These are phyloP conservation scores for Brachionus sp. DNA, from an alignment of 1,140 invertebrate species.

Conservation along the genomic window DNA sequence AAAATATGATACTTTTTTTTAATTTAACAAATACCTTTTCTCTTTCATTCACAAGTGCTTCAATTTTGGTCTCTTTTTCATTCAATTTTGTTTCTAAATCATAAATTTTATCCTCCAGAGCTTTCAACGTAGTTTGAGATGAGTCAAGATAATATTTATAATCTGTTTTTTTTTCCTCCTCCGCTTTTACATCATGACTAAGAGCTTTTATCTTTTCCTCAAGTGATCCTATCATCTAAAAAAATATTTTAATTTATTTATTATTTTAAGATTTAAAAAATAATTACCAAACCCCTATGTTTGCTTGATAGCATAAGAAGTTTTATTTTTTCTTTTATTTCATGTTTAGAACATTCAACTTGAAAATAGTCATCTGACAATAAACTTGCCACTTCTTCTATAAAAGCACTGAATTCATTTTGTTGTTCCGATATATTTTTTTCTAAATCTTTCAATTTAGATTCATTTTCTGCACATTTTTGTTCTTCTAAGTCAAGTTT, in stretches of 20 bases:
- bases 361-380: constrained; percentile 50
- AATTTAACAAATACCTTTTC: background rate
- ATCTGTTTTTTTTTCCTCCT: background rate
- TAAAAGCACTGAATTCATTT: constrained; percentile 51
- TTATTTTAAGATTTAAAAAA: background rate
- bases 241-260: constrained; percentile 16
- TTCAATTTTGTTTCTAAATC: background rate
- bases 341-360: constrained; percentile 51
- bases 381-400: constrained; percentile 52
- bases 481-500: constrained; percentile 53
- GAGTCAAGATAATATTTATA: background rate
- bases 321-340: constrained; percentile 51
- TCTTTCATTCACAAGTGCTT: background rate
- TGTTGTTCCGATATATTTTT: constrained; percentile 47
- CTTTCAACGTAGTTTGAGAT: background rate
- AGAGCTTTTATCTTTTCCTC: background rate
- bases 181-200: background rate
- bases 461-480: constrained; percentile 47
- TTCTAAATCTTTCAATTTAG: constrained; percentile 22
- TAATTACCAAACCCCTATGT: constrained; percentile 31
- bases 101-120: background rate
- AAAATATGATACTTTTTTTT: no score
- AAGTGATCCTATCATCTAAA: background rate
- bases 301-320: constrained; percentile 42
- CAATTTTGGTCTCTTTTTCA: background rate